Conservation (phyloP, 2,797 vertebrate genomes). For the Trematomus bernacchii region DNA sequence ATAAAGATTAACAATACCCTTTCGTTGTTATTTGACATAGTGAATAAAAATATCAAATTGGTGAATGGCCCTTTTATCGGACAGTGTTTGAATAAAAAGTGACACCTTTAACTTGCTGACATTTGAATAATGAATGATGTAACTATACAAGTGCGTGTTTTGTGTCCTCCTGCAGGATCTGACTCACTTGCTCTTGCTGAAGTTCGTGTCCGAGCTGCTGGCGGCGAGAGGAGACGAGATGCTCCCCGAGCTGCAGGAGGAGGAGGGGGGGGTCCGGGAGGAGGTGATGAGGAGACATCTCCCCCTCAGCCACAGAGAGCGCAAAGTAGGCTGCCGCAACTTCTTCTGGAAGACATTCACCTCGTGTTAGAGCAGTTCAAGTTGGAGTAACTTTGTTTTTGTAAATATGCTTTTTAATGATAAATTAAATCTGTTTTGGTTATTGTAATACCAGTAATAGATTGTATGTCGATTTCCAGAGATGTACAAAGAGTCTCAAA, state of each 20-base stretch:
- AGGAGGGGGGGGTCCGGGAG: slow-evolving; percentile 54
- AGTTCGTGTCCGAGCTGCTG: slow-evolving; percentile 70
- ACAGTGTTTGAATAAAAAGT: too few relatives aligned
- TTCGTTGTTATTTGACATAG: too few relatives aligned
- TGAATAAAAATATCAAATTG: too few relatives aligned
- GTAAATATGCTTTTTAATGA: neutral
- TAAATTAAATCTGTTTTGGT: neutral
- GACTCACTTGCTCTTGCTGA: slow-evolving; percentile 68
- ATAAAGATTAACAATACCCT: too few relatives aligned
- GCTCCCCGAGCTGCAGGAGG: slow-evolving; percentile 54
- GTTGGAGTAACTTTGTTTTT: neutral
- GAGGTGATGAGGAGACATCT: slow-evolving; percentile 76
- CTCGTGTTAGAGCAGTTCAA: slow-evolving; percentile 74
- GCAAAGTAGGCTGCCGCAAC: slow-evolving; percentile 87
- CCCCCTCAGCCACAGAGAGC: slow-evolving; percentile 77
- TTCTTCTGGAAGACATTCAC: slow-evolving; percentile 91
- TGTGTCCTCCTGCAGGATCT: slow-evolving; percentile 67
- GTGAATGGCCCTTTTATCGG: too few relatives aligned
- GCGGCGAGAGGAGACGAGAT: slow-evolving; percentile 30
- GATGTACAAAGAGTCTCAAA: slow-evolving; percentile 23
- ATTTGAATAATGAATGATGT: too few relatives aligned
- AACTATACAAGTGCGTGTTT: too few relatives aligned
- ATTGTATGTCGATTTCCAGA: neutral
- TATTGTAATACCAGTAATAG: neutral
- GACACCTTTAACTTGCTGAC: too few relatives aligned